These are phyloP conservation scores for Rhadina sibilatrix DNA, from an alignment of 2,113 vertebrate species.

Conservation along the genomic window DNA sequence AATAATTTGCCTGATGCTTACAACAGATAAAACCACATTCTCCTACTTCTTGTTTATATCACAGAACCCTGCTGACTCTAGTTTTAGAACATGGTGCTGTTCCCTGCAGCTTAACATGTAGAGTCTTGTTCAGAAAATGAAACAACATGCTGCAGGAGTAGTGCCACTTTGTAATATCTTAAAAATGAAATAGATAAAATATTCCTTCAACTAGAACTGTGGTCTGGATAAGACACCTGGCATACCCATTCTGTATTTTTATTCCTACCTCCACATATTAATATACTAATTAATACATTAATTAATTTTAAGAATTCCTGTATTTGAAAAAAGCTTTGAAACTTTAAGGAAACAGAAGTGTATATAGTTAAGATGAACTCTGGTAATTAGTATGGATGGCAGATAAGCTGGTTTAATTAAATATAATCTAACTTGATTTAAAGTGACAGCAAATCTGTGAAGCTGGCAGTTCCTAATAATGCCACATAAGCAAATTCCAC, in stretches of 20 bases:
- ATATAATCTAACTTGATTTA: constrained; percentile 64
- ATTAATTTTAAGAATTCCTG: constrained; percentile 25
- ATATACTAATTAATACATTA: background rate
- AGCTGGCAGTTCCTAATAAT: constrained; percentile 36
- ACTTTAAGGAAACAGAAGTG: constrained; percentile 47
- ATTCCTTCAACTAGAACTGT: background rate
- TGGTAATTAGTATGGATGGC: constrained; percentile 65
- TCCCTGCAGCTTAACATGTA: background rate
- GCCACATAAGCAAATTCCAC: constrained; percentile 51
- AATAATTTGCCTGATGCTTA: background rate
- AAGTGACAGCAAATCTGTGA: constrained; percentile 37
- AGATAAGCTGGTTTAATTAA: constrained; percentile 71
- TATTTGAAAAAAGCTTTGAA: constrained; percentile 49
- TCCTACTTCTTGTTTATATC: background rate
- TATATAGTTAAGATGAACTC: constrained; percentile 56
- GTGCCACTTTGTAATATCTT: background rate
- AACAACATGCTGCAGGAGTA: background rate
- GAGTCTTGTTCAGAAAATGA: background rate
- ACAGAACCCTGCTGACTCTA: background rate
- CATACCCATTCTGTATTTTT: background rate
- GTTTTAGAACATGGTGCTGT: background rate
- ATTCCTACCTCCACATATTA: background rate
- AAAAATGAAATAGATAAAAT: background rate
- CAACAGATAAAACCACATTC: background rate
- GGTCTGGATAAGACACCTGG: background rate